Evolutionary conservation across 2,797 vertebrate genomes (phyloP).

Genomic region (Amazona ochrocephala): DNA sequence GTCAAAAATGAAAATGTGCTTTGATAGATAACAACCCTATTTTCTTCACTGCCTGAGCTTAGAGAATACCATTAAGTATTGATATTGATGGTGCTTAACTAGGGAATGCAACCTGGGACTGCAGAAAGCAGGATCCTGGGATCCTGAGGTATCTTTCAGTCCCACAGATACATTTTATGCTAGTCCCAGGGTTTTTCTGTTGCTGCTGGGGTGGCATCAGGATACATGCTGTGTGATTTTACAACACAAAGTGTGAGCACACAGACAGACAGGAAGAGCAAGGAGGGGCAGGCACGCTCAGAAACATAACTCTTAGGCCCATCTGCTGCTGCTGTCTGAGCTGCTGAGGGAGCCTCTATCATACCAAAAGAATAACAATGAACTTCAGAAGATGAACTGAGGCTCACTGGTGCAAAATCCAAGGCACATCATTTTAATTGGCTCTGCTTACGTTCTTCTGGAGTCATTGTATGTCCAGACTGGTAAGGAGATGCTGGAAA

Average conservation of each 20-base stretch:
- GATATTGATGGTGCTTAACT: slow-evolving; percentile 81
- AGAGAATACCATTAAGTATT: slow-evolving; percentile 83
- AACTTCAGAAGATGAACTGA: slow-evolving; percentile 40
- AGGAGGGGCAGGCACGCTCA: not conserved
- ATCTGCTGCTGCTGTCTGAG: slow-evolving; percentile 64
- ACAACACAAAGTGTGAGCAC: slow-evolving; percentile 17
- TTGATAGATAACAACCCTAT: slow-evolving; percentile 86
- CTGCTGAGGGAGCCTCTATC: slow-evolving; percentile 45
- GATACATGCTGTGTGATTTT: slow-evolving; percentile 58
- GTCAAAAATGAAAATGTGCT: slow-evolving; percentile 85
- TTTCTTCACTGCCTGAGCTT: slow-evolving; percentile 81
- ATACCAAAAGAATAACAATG: slow-evolving; percentile 29
- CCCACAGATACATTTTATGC: slow-evolving; percentile 16
- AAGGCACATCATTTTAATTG: slow-evolving; percentile 24
- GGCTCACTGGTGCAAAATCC: not conserved
- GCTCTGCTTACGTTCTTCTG: slow-evolving; percentile 12
- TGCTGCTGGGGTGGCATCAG: slow-evolving; percentile 17
- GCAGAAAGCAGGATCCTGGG: slow-evolving; percentile 69
- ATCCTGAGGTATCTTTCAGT: slow-evolving; percentile 47
- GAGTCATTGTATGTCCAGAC: not conserved
- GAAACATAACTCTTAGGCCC: slow-evolving; percentile 57
- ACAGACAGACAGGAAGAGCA: slow-evolving; percentile 12
- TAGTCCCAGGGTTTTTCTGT: slow-evolving; percentile 44
- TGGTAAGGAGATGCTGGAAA: not conserved
- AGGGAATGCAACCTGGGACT: slow-evolving; percentile 77